Base-by-base conservation (phyloP, 2,888 invertebrate genomes). In the Heliconius erato region DNA sequence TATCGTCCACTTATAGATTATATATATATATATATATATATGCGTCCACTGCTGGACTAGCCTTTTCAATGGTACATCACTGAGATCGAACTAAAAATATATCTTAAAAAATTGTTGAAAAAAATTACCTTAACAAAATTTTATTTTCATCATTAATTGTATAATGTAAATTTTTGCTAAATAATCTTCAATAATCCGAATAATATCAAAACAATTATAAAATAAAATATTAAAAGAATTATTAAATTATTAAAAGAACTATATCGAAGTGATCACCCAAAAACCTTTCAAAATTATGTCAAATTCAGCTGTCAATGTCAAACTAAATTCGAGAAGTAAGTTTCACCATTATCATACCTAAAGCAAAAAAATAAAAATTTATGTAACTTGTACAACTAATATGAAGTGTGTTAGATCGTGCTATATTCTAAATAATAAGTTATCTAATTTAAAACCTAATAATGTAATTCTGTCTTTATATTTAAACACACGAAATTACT, bases 401-500 rank as follows among this genome's bases (percentile, higher is more conserved):
- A 40, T 78, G 65, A 78, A 78, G 40, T 67, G 65, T 40, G 44
- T 65, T 44, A 40, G 28, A 67, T 67, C 44, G 3, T 16, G 16
- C 19, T 44, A 44, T 78, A 35, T 40, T 54, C 35, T n/a, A 49
- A 32, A 74, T 74, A 63, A 81, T 59, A 94, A 94, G 93, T 87
- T 93, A 19, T 85, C 91, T 54, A 90, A 86, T 82, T 86, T 92
- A 72, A 92, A 89, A 84, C 85, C 87, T 63, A 83, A 78, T 26
- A 88, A 84, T 84, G 86, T 80, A 54, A 59, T 77, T 69, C 83
- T 83, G n/a, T 35, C 82, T 77, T 74, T 84, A 19, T 82, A 78
- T 63, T 83, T 88, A 84, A 86, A 90, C 82, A 87, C 88, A 80
- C 91, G 95, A 28, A 86, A 85, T 85, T 95, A 94, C 86, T 92